These are phyloP conservation scores for Orthonyx spaldingii DNA, from an alignment of 2,113 vertebrate genomes.

Conservation along the genomic window DNA sequence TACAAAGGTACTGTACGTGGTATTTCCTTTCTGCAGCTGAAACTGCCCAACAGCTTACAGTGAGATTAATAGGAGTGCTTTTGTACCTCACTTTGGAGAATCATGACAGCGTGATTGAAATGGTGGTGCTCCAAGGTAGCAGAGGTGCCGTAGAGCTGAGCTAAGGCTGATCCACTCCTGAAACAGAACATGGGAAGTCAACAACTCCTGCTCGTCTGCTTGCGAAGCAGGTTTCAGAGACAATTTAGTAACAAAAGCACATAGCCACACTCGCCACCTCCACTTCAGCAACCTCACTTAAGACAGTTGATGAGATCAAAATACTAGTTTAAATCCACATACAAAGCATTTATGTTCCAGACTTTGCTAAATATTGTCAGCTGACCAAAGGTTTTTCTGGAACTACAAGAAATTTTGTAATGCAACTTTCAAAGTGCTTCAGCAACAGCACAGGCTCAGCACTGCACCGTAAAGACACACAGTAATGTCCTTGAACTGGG, in stretches of 20 bases:
- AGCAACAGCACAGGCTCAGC: neutral
- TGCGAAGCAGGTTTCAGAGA: neutral
- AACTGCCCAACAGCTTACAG: conserved; percentile 5
- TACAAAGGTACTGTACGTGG: neutral
- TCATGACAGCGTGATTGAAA: conserved; percentile 99
- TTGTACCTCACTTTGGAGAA: conserved; percentile 97
- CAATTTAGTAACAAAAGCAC: neutral
- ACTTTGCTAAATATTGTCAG: neutral
- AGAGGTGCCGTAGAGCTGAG: conserved; percentile 96
- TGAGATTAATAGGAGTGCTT: conserved; percentile 17
- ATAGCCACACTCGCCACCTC: neutral
- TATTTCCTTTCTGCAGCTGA: neutral
- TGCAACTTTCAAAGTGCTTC: neutral
- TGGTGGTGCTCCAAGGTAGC: conserved; percentile 98
- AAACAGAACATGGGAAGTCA: conserved; percentile 33
- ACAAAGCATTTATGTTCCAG: neutral
- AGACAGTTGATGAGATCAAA: neutral
- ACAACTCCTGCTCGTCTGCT: neutral
- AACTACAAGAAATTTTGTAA: neutral
- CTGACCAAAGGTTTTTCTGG: neutral
- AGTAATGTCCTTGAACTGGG: neutral
- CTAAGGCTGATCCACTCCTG: conserved; percentile 95
- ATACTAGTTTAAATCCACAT: neutral
- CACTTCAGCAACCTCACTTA: neutral
- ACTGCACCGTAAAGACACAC: neutral